Evolutionary conservation across 2,113 vertebrate species (phyloP).

Genomic region (Poeciliopsis occidentalis): DNA sequence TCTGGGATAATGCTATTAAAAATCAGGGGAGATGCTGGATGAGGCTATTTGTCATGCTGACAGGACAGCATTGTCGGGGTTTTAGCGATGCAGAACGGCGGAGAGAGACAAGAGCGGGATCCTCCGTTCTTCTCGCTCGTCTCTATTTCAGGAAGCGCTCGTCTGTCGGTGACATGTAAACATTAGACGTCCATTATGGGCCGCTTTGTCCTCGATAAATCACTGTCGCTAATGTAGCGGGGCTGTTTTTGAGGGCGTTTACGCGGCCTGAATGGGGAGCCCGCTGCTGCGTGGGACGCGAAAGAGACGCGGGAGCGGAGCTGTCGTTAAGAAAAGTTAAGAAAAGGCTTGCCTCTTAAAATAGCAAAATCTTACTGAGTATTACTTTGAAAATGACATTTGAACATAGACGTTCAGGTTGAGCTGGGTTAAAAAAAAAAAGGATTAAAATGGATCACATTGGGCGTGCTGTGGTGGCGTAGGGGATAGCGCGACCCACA

Average conservation of each 20-base stretch:
- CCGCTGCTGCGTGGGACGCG: constrained; percentile 19
- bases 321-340: background rate
- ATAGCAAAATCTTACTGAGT: background rate
- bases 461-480: too few species aligned
- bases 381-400: background rate
- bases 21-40: constrained; percentile 71
- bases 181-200: too few species aligned
- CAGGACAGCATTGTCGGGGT: constrained; percentile 77
- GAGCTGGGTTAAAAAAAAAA: background rate
- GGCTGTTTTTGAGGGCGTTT: too few species aligned
- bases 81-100: constrained; percentile 66
- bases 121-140: constrained; percentile 61
- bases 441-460: background rate
- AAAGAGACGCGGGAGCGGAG: constrained; percentile 23
- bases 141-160: constrained; percentile 63
- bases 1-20: constrained; percentile 77
- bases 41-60: constrained; percentile 78
- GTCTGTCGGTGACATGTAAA: too few species aligned
- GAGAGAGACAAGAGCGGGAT: constrained; percentile 60
- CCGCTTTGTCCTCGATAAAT: too few species aligned
- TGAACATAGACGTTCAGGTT: background rate
- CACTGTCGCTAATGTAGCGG: too few species aligned
- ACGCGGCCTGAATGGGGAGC: constrained; percentile 15
- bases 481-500: too few species aligned
- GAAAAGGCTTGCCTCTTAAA: background rate